Evolutionary conservation across 2,888 invertebrate species (phyloP).

Genomic region (Schrankia costaestrigalis): DNA sequence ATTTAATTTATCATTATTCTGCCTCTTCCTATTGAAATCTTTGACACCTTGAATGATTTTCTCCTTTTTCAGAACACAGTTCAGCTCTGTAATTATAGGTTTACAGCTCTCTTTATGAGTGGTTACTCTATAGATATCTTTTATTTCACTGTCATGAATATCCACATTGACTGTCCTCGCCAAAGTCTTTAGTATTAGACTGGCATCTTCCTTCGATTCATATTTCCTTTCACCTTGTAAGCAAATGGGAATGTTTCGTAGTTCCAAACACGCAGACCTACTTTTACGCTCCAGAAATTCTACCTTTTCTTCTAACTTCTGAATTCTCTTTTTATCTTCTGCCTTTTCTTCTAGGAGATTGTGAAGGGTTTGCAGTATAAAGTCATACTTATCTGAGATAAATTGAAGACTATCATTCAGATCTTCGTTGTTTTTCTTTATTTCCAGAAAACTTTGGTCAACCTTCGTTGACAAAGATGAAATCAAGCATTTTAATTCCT

Average conservation of each 20-base stretch:
- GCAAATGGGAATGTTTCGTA: background rate
- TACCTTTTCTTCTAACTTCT: constrained; percentile 2
- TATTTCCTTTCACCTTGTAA: background rate
- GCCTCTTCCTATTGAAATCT: too few species aligned
- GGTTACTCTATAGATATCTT: too few species aligned
- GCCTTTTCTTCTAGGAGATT: background rate
- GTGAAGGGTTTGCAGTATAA: background rate
- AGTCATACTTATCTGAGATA: constrained; percentile 3
- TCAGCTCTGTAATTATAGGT: too few species aligned
- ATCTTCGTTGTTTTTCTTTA: background rate
- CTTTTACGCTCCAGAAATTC: background rate
- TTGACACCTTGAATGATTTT: too few species aligned
- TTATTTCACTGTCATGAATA: too few species aligned
- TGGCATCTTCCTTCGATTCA: too few species aligned
- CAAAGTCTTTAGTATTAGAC: too few species aligned
- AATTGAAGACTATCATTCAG: constrained; percentile 2
- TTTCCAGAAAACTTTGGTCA: background rate
- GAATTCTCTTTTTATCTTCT: background rate
- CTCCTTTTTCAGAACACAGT: too few species aligned
- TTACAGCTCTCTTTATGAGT: too few species aligned
- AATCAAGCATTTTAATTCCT: constrained; percentile 1
- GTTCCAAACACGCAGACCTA: constrained; percentile 1
- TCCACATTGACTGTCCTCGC: too few species aligned
- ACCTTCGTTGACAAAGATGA: background rate
- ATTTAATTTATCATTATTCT: too few species aligned